A percentile compares a stretch with the other conserved stretches of the same genome.
phyloP scores from a whole-genome alignment of 2,113 vertebrate species.

The Tupaia tana region DNA sequence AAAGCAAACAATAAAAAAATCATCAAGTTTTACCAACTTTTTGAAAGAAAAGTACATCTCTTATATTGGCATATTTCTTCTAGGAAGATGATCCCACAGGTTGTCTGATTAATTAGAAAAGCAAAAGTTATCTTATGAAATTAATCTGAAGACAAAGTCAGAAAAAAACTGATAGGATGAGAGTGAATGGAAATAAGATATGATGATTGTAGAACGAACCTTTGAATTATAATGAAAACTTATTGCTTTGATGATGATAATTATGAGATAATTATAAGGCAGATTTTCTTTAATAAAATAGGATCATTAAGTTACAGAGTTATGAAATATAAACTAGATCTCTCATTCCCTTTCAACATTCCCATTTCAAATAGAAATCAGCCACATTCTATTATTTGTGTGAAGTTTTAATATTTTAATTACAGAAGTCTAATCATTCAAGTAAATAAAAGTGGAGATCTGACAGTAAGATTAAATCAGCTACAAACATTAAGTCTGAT shows the following conservation, averaged over 20 bases:
- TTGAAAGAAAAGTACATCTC: not conserved
- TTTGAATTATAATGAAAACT: conserved; percentile 35
- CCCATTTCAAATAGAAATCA: conserved; percentile 22
- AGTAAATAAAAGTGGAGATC: not conserved
- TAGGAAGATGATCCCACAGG: not conserved
- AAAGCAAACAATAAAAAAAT: conserved; percentile 27
- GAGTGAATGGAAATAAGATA: conserved; percentile 10
- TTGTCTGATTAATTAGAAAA: conserved; percentile 44
- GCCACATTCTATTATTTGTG: not conserved
- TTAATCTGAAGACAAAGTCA: conserved; percentile 12
- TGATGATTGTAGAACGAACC: not conserved
- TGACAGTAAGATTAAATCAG: not conserved
- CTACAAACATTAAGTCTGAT: not conserved
- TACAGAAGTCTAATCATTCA: conserved; percentile 20
- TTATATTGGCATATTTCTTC: not conserved
- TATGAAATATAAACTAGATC: not conserved
- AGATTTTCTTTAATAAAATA: conserved; percentile 53
- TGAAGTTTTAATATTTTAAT: conserved; percentile 9
- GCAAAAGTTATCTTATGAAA: conserved; percentile 33
- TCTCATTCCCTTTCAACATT: not conserved
- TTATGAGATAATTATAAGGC: not conserved
- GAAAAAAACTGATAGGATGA: not conserved
- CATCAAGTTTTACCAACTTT: not conserved
- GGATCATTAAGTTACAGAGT: conserved; percentile 46
- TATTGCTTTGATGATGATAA: conserved; percentile 15